Percentiles rank a stretch among this genome's conserved stretches.
Conservation (phyloP, 2,797 vertebrate species). For the Spinus olivaceus region DNA sequence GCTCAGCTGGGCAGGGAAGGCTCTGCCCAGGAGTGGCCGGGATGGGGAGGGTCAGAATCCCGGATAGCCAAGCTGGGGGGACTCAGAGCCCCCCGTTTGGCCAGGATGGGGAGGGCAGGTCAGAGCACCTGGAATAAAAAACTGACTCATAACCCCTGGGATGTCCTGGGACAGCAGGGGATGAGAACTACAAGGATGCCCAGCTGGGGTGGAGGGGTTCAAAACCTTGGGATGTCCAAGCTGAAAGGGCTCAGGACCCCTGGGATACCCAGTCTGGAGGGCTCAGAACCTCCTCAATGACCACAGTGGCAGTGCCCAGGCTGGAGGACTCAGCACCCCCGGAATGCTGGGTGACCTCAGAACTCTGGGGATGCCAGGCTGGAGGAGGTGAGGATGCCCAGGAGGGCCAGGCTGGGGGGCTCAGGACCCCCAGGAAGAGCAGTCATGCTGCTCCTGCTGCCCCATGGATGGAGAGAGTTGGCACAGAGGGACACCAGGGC, state of each 20-base stretch:
- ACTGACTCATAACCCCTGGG: rapidly evolving
- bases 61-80: rapidly evolving
- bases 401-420: not conserved
- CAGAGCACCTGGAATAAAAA: not conserved
- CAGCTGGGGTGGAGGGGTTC: not conserved
- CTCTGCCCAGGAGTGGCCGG: rapidly evolving
- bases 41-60: not conserved
- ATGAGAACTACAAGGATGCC: not conserved
- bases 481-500: rapidly evolving
- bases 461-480: rapidly evolving
- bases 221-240: not conserved
- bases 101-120: rapidly evolving
- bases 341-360: not conserved
- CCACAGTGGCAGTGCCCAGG: no score
- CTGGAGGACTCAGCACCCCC: not conserved
- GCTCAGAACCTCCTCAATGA: not conserved
- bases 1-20: not conserved
- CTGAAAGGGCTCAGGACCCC: not conserved
- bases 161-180: not conserved
- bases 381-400: no score
- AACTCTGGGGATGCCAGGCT: no score
- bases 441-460: rapidly evolving
- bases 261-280: not conserved
- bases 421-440: not conserved
- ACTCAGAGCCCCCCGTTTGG: not conserved